Evolutionary conservation across 2,888 invertebrate species (phyloP).

Genomic region (Bhutanitis thaidina): DNA sequence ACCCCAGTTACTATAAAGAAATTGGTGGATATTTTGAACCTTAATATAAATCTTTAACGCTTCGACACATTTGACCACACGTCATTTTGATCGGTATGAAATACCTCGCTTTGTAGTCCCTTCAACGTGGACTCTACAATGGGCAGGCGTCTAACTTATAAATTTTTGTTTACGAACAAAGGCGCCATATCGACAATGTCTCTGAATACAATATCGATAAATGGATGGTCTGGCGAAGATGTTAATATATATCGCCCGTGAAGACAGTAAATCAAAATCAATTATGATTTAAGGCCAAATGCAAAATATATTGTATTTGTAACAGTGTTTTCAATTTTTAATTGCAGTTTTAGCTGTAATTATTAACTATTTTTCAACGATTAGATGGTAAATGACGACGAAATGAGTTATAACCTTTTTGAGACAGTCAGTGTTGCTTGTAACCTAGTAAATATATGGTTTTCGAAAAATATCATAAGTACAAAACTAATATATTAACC

Average conservation of each 20-base stretch:
- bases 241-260: conserved; percentile 66
- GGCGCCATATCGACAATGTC: conserved; percentile 73
- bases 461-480: too few species aligned
- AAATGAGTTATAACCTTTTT: too few species aligned
- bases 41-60: conserved; percentile 70
- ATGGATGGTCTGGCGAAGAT: conserved; percentile 56
- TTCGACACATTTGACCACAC: conserved; percentile 76
- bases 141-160: conserved; percentile 71
- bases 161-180: conserved; percentile 74
- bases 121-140: conserved; percentile 55
- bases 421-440: too few species aligned
- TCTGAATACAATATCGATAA: conserved; percentile 60
- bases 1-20: neutral
- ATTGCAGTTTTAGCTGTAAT: too few species aligned
- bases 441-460: too few species aligned
- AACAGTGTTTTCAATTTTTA: too few species aligned
- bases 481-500: too few species aligned
- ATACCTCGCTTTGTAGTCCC: conserved; percentile 58
- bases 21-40: conserved; percentile 26
- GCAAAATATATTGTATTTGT: conserved; percentile 7
- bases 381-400: too few species aligned
- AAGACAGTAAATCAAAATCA: conserved; percentile 68
- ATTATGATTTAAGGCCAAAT: conserved; percentile 56
- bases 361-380: too few species aligned
- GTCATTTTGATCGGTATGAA: conserved; percentile 72